phyloP scores from a whole-genome alignment of 2,888 invertebrate genomes.

The Melipona beecheii region DNA sequence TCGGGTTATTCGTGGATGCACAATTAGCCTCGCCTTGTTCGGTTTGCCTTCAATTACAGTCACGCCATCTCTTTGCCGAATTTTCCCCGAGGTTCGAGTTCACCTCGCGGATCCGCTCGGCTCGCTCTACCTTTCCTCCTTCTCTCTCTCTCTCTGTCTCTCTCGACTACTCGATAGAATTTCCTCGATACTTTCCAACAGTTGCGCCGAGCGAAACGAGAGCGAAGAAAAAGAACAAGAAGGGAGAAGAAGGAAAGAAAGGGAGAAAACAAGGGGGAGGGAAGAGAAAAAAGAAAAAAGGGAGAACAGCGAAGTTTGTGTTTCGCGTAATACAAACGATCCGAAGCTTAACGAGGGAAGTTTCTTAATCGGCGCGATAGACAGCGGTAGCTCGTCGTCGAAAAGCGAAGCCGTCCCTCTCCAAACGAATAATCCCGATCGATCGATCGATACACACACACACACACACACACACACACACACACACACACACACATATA shows the following conservation, averaged over 20 bases:
- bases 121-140: background rate
- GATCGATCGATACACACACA: no score
- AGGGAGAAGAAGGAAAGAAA: background rate
- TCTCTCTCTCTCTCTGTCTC: no score
- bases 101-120: background rate
- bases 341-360: constrained; percentile 44
- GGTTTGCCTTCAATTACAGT: constrained; percentile 31
- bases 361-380: constrained; percentile 37
- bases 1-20: constrained; percentile 51
- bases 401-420: constrained; percentile 1
- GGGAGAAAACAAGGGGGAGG: background rate
- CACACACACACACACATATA: no score
- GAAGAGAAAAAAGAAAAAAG: background rate
- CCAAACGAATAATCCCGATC: constrained; percentile 37
- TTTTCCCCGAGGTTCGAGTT: background rate
- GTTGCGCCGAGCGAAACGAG: background rate
- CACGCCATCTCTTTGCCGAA: constrained; percentile 1
- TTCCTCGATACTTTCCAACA: constrained; percentile 9
- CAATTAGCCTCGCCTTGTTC: constrained; percentile 42
- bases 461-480: no score
- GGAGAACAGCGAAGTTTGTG: constrained; percentile 2
- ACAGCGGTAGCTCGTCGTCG: constrained; percentile 24
- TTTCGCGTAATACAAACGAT: constrained; percentile 32
- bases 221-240: background rate
- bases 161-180: background rate